Evolutionary conservation across 2,888 invertebrate species (phyloP).

Genomic region (Eupeodes latifasciatus): DNA sequence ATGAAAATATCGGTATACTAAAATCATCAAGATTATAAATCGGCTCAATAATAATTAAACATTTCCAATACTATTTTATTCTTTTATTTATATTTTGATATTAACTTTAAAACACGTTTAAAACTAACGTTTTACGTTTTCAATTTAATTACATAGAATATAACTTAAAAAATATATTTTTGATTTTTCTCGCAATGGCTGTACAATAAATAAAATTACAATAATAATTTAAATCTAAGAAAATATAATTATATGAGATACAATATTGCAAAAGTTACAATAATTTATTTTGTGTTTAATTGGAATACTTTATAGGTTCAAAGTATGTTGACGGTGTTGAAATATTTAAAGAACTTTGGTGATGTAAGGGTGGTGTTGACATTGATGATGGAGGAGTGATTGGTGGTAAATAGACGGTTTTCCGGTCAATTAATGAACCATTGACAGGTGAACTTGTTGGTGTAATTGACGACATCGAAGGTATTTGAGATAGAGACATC

Average conservation of each 20-base stretch:
- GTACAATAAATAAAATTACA: slow-evolving; percentile 21
- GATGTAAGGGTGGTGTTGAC: slow-evolving; percentile 79
- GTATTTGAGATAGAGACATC: slow-evolving; percentile 81
- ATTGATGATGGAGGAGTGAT: slow-evolving; percentile 80
- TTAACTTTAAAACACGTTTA: not conserved
- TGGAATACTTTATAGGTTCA: slow-evolving; percentile 73
- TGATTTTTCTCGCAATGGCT: not conserved
- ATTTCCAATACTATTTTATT: not conserved
- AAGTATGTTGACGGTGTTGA: slow-evolving; percentile 58
- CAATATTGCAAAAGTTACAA: not conserved
- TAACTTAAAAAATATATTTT: not conserved
- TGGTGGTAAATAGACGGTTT: slow-evolving; percentile 81
- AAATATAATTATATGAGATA: slow-evolving; percentile 4
- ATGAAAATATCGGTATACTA: no score
- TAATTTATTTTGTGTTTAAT: slow-evolving; percentile 31
- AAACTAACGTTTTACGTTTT: not conserved
- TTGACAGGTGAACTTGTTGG: slow-evolving; percentile 77
- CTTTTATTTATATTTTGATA: not conserved
- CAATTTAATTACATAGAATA: not conserved
- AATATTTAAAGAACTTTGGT: slow-evolving; percentile 64
- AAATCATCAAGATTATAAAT: no score
- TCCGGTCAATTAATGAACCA: slow-evolving; percentile 81
- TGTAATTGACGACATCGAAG: slow-evolving; percentile 73
- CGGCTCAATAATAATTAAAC: no score
- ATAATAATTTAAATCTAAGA: slow-evolving; percentile 19